phyloP scores from a whole-genome alignment of 2,888 invertebrate species.

The Acronicta psi region DNA sequence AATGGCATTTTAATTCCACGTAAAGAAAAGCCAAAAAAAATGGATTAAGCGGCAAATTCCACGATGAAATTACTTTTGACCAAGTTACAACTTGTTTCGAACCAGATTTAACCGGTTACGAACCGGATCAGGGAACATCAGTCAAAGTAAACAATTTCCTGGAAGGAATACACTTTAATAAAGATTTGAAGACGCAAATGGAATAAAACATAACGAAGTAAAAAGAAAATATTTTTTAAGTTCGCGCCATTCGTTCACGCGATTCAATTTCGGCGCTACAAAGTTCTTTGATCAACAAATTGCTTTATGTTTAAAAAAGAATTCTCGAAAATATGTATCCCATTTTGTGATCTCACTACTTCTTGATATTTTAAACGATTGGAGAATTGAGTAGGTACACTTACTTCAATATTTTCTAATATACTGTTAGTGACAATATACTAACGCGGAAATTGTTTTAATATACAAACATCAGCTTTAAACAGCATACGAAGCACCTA shows the following conservation, averaged over 20 bases:
- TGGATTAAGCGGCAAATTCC: constrained; percentile 25
- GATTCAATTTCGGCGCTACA: constrained; percentile 61
- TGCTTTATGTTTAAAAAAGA: constrained; percentile 57
- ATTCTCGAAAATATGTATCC: constrained; percentile 19
- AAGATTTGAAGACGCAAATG: constrained; percentile 65
- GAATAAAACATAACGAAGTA: constrained; percentile 74
- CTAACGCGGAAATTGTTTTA: no score
- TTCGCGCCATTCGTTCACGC: constrained; percentile 46
- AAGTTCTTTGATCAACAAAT: constrained; percentile 70
- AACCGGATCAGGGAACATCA: constrained; percentile 35
- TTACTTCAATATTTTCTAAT: no score
- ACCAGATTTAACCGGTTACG: constrained; percentile 44
- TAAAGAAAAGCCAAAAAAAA: constrained; percentile 50
- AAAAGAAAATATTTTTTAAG: constrained; percentile 61
- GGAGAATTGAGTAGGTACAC: no score
- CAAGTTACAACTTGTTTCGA: constrained; percentile 35
- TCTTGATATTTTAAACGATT: constrained; percentile 1
- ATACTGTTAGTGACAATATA: no score
- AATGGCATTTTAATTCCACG: constrained; percentile 63
- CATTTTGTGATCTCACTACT: constrained; percentile 9
- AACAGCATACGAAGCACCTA: no score
- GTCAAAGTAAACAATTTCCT: constrained; percentile 62
- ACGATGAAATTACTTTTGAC: constrained; percentile 33
- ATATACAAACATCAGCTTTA: background rate
- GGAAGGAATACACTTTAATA: constrained; percentile 54